A percentile compares a stretch with the other conserved stretches of the same genome.
Conservation (phyloP, 92 coral and sea anemone species). For the Siderastrea siderea region DNA sequence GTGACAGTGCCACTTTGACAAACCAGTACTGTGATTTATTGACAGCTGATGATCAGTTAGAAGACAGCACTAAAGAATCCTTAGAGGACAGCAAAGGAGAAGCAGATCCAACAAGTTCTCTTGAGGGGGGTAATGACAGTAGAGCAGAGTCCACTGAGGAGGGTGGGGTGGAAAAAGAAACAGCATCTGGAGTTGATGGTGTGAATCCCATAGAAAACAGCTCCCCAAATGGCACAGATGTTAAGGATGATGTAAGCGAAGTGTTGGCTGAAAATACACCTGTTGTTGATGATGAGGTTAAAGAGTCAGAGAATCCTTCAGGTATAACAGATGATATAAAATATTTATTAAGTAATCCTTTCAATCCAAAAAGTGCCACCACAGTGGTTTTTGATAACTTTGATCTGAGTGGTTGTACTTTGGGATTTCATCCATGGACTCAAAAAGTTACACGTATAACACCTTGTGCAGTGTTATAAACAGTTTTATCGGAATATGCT, state of each 20-base stretch:
- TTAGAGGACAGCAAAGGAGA: conserved; percentile 5
- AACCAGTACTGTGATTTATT: background rate
- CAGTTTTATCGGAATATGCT: background rate
- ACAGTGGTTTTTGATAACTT: background rate
- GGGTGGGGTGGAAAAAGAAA: conserved; percentile 4
- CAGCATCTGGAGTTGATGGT: background rate
- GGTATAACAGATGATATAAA: background rate
- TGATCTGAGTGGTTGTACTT: background rate
- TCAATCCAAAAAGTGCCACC: too few relatives aligned
- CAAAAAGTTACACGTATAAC: too few relatives aligned
- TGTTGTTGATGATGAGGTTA: background rate
- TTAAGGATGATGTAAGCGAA: conserved; percentile 15
- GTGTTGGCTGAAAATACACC: conserved; percentile 1
- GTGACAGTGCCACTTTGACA: background rate
- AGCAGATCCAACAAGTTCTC: background rate
- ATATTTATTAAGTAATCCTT: too few relatives aligned
- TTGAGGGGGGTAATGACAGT: conserved; percentile 2
- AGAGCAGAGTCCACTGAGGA: conserved; percentile 12
- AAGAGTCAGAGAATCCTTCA: background rate
- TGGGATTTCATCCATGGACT: background rate
- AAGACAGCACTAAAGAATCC: conserved; percentile 53
- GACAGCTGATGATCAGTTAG: conserved; percentile 67
- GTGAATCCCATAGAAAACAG: background rate
- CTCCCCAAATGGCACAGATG: background rate
- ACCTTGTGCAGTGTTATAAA: too few relatives aligned